phyloP scores from a whole-genome alignment of 2,113 vertebrate species.

The Euleptes europaea region DNA sequence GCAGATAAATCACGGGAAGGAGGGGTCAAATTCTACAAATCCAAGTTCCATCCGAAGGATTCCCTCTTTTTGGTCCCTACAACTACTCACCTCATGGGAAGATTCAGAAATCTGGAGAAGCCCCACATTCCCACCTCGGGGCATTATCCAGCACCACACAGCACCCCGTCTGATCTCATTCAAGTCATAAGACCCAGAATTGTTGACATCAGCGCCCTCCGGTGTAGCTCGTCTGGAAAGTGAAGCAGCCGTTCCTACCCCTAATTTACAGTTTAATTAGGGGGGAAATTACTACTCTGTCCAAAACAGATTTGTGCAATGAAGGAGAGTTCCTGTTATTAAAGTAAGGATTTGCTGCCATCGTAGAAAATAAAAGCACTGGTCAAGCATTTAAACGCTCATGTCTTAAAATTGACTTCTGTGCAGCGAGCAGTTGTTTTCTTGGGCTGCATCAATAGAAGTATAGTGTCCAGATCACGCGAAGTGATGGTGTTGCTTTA shows the following conservation, averaged over 20 bases:
- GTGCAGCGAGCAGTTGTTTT: not conserved
- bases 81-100: slow-evolving; percentile 47
- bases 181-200: slow-evolving; percentile 67
- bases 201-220: slow-evolving; percentile 35
- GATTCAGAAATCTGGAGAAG: slow-evolving; percentile 34
- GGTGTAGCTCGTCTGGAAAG: not conserved
- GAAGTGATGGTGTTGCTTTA: too few species aligned
- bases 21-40: slow-evolving; percentile 35
- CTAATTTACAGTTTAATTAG: not conserved
- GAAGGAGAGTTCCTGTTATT: not conserved
- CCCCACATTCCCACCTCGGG: not conserved
- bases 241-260: not conserved
- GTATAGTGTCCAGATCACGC: too few species aligned
- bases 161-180: slow-evolving; percentile 53
- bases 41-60: slow-evolving; percentile 58
- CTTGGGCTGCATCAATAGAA: too few species aligned
- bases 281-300: not conserved
- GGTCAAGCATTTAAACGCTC: not conserved
- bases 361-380: not conserved
- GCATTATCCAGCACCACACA: slow-evolving; percentile 44
- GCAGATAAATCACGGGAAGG: slow-evolving; percentile 33
- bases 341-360: not conserved
- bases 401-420: not conserved
- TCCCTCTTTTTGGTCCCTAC: slow-evolving; percentile 60
- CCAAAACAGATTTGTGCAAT: not conserved